A percentile compares a stretch with the other conserved stretches of the same genome.
These are phyloP conservation scores for Tupiocoris notatus DNA, from an alignment of 2,888 invertebrate genomes.

Conservation along the genomic window DNA sequence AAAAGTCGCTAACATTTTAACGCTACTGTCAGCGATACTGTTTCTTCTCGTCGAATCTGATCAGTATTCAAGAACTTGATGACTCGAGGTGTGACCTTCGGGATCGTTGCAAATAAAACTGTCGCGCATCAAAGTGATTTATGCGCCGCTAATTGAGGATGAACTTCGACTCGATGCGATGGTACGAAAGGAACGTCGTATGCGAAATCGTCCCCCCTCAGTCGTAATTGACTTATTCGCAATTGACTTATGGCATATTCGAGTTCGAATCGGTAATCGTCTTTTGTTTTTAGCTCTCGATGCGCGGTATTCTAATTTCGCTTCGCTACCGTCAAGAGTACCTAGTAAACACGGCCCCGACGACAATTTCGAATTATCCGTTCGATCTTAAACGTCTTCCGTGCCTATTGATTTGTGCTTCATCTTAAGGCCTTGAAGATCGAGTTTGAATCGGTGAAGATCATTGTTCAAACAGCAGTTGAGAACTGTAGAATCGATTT, in stretches of 20 bases:
- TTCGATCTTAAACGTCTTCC: background rate
- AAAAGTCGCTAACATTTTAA: background rate
- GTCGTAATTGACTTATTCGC: background rate
- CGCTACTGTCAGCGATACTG: background rate
- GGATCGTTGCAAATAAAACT: background rate
- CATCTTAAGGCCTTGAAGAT: background rate
- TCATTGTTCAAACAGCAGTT: too few relatives aligned
- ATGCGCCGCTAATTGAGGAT: slow-evolving; percentile 23
- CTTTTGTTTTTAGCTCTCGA: too few relatives aligned
- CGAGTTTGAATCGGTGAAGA: too few relatives aligned
- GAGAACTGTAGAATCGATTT: too few relatives aligned
- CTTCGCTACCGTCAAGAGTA: background rate
- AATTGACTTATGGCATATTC: background rate
- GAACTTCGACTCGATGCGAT: background rate
- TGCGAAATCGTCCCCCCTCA: background rate
- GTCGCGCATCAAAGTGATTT: background rate
- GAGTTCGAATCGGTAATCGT: too few relatives aligned
- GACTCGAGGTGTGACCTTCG: background rate
- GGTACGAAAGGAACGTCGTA: too few relatives aligned
- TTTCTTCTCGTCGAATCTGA: background rate
- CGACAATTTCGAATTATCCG: background rate
- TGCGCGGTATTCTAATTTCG: too few relatives aligned
- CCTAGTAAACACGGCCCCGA: background rate
- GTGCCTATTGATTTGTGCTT: background rate
- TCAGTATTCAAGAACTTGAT: background rate